Percentiles rank a stretch among this genome's conserved stretches.
Evolutionary conservation across 2,113 vertebrate genomes (phyloP).

Genomic region (Pimephales promelas): DNA sequence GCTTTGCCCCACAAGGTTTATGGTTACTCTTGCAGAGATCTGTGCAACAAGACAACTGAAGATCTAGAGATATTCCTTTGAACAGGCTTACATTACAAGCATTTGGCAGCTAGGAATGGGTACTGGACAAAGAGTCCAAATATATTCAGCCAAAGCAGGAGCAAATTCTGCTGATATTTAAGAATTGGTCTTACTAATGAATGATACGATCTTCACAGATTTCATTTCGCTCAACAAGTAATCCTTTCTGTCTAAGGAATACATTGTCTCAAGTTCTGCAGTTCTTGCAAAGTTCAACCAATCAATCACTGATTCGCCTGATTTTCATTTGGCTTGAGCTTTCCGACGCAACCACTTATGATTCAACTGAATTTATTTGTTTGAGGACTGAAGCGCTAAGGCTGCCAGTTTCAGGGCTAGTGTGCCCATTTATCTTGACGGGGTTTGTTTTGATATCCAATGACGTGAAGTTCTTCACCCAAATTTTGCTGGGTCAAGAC

Average conservation of each 20-base stretch:
- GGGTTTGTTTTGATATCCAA: constrained; percentile 45
- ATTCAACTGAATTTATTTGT: constrained; percentile 41
- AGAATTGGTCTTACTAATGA: constrained; percentile 29
- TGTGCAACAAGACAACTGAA: constrained; percentile 53
- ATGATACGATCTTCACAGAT: constrained; percentile 40
- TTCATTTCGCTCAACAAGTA: constrained; percentile 48
- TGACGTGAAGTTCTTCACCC: constrained; percentile 32
- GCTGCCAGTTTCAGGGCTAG: neutral
- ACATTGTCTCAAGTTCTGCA: constrained; percentile 25
- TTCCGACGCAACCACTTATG: constrained; percentile 33
- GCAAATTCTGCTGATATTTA: constrained; percentile 35
- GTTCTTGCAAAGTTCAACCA: constrained; percentile 38
- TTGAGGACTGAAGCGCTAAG: constrained; percentile 14
- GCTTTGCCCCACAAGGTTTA: constrained; percentile 37
- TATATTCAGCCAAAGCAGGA: constrained; percentile 45
- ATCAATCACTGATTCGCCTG: constrained; percentile 39
- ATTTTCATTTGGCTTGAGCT: neutral
- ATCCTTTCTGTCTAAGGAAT: constrained; percentile 37
- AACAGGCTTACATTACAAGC: constrained; percentile 40
- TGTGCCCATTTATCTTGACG: neutral
- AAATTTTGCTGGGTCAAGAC: constrained; percentile 36
- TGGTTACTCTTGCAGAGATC: constrained; percentile 48
- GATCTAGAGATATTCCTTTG: constrained; percentile 57
- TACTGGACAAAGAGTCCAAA: constrained; percentile 39
- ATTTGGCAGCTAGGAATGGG: constrained; percentile 30